A percentile compares a stretch with the other conserved stretches of the same genome.
Evolutionary conservation across 2,113 vertebrate genomes (phyloP).

Genomic region (Oryzias javanicus): DNA sequence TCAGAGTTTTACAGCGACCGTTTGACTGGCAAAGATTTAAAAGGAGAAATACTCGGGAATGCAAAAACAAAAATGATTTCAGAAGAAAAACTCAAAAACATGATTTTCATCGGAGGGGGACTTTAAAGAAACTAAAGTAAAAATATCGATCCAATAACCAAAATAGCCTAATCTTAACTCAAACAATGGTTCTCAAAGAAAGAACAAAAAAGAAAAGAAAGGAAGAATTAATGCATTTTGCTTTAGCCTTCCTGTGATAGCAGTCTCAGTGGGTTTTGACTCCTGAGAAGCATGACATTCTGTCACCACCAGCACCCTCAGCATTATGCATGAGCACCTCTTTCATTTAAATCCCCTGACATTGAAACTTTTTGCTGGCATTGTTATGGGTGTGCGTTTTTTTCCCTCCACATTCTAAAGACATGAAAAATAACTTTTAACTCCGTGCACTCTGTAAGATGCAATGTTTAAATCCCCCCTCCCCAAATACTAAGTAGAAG

Average conservation of each 20-base stretch:
- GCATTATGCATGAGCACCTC: constrained; percentile 47
- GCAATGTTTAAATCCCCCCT: not conserved
- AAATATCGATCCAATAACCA: no score
- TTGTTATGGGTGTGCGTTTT: constrained; percentile 6
- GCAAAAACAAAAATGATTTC: no score
- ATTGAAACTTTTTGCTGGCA: constrained; percentile 10
- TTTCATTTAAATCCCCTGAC: constrained; percentile 29
- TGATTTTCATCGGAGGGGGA: no score
- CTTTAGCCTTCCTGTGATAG: constrained; percentile 33
- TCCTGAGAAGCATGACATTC: constrained; percentile 56
- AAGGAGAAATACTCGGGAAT: no score
- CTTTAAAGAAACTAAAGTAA: no score
- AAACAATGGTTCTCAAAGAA: constrained; percentile 7
- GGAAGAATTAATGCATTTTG: constrained; percentile 18
- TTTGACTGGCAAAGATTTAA: no score
- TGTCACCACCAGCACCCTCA: constrained; percentile 47
- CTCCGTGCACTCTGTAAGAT: not conserved
- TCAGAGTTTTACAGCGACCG: no score
- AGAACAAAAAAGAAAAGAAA: constrained; percentile 20
- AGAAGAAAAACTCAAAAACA: no score
- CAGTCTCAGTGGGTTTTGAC: constrained; percentile 42
- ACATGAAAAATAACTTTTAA: constrained; percentile 17
- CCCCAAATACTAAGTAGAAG: not conserved
- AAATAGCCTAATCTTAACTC: constrained; percentile 1
- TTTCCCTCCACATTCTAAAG: constrained; percentile 7